Base-by-base conservation (phyloP, 1,140 invertebrate species). In the Ceratoteleas bidentatus region DNA sequence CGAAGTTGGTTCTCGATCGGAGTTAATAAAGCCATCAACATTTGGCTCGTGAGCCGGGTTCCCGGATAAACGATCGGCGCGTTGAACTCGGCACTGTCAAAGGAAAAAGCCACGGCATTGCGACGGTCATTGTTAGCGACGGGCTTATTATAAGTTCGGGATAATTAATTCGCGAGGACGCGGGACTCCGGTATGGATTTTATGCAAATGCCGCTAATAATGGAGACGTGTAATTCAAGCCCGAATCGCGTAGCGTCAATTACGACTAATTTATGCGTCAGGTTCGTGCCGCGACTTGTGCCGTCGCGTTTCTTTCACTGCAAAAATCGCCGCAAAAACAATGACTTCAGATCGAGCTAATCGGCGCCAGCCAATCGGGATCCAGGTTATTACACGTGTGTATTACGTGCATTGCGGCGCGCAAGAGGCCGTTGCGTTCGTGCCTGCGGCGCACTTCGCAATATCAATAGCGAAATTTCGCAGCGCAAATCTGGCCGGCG, bases 141-240 rank as follows among this genome's bases (percentile, higher is more conserved):
- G 15, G 15, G 11, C 4, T 54, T 54, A 54, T 34, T 54, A 54
- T 34, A 11, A 54, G n/a, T 33, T 34, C 32, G 24, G 54, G 34
- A 57, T 36, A 57, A 57, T 57, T 36, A 57, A 57, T 57, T 40
- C 13, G 33, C 33, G 54, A 34, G 3, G 14, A 52, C 14, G 16
- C 9, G 6, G 45, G 45, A 54, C 52, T 54, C 11, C 13, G 52
- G 3, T 36, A 14, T 56, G 11, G 33, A 56, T 56, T 56, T 56
- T 56, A 56, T 56, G 53, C 36, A 14, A 56, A 56, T 56, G 34
- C 13, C 32, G 33, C 53, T 56, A 56, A 56, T 56, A 56, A 56
- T 56, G 53, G 53, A 36, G 53, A 56, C 33, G 33, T 36, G 53
- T 36, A 56, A 56, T 56, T 56, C 36, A 11, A 14, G 33, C 53